A percentile compares a stretch with the other conserved stretches of the same genome.
Evolutionary conservation across 2,888 invertebrate genomes (phyloP).

Genomic region (Phasia obesa): DNA sequence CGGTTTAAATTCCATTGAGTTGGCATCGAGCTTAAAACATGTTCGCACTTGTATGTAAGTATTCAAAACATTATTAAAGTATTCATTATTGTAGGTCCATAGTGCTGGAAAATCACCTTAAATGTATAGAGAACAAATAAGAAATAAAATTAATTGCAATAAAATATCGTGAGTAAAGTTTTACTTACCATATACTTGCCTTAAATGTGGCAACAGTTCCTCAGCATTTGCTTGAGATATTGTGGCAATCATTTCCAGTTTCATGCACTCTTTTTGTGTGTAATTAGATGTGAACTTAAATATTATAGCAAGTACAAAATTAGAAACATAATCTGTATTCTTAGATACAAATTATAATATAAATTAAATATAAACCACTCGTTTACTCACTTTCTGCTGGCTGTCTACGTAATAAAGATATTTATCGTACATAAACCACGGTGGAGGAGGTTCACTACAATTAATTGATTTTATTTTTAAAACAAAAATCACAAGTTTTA

Average conservation of each 20-base stretch:
- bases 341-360: too few relatives aligned
- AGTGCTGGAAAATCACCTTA: slow-evolving; percentile 22
- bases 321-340: not conserved
- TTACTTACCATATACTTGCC: slow-evolving; percentile 22
- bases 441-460: not conserved
- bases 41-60: not conserved
- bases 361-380: not conserved
- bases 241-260: not conserved
- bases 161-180: not conserved
- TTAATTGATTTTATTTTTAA: slow-evolving; percentile 13
- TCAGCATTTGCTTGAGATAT: slow-evolving; percentile 1
- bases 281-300: slow-evolving; percentile 18
- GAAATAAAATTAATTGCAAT: not conserved
- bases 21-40: slow-evolving; percentile 9
- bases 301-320: not conserved
- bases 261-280: slow-evolving; percentile 10
- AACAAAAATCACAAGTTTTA: slow-evolving; percentile 15
- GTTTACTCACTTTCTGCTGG: slow-evolving; percentile 24
- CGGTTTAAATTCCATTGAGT: not conserved
- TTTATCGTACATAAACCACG: slow-evolving; percentile 45
- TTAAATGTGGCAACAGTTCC: slow-evolving; percentile 7
- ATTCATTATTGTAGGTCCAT: slow-evolving; percentile 34
- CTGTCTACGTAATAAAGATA: slow-evolving; percentile 26
- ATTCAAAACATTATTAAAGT: slow-evolving; percentile 5
- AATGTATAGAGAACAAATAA: not conserved